Base-by-base conservation (phyloP, 2,888 invertebrate genomes). In the Brenthis ino region DNA sequence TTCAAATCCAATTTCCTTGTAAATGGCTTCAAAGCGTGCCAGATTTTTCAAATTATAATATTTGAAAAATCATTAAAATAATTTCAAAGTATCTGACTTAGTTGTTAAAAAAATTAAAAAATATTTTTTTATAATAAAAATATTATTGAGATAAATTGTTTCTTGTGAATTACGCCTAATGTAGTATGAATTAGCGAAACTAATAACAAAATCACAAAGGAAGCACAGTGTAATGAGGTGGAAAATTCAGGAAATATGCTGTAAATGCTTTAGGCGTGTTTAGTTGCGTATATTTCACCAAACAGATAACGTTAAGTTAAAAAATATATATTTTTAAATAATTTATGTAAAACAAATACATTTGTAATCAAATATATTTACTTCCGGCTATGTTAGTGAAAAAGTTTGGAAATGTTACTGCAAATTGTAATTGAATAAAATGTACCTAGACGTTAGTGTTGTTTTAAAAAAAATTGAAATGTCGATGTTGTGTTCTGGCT, bases 231-330 rank as follows among this genome's bases (percentile, higher is more conserved):
- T 77, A 86, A 6, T 60, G 58, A 69, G 51, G 66, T 66, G 88
- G 88, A 88, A 88, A 77, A 71, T 82, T 84, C 85, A 85, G 84
- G 83, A 85, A 88, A 85, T 77, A 71, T 68, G 65, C 37, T 37
- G 57, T 47, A n/a, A 60, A 28, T n/a, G 50, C 28, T 50, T 50
- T 28, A 33, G 37, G 13, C 16, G 16, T 6, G 50, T 54, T 67
- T 64, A 71, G 68, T 71, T 33, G 14, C 12, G 50, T 60, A 28
- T 33, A 8, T 47, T 28, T 37, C 13, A 20, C 33, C n/a, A 56
- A 37, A 64, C n/a, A 33, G 57, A 33, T 33, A 54, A 48, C 47
- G 24, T 65, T 16, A 54, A 47, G 2, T 28, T 28, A 43, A n/a
- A 54, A 63, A 12, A 51, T 24, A 13, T n/a, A 14, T 13, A 48